Conservation (phyloP, 2,113 vertebrate species). For the human region GRCh38 chr6:67483001-67483500, state of each 20-base stretch:
- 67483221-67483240: background rate
- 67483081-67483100: background rate
- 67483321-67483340: background rate
- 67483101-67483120: background rate
- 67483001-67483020: background rate
- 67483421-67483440: background rate
- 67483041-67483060: background rate
- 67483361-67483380: background rate
- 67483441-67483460: background rate
- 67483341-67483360: background rate
- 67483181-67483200: background rate
- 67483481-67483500: background rate
- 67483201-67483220: background rate
- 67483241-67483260: background rate
- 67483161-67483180: background rate
- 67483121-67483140: background rate
- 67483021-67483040: background rate
- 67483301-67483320: background rate
- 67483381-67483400: background rate
- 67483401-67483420: background rate
- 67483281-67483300: background rate
- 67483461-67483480: background rate
- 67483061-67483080: background rate
- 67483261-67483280: background rate
- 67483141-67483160: background rate